Evolutionary conservation across 2,797 vertebrate genomes (phyloP), one percentile per base, ranked within the genome.

Genomic region (Alcedo atthis): DNA sequence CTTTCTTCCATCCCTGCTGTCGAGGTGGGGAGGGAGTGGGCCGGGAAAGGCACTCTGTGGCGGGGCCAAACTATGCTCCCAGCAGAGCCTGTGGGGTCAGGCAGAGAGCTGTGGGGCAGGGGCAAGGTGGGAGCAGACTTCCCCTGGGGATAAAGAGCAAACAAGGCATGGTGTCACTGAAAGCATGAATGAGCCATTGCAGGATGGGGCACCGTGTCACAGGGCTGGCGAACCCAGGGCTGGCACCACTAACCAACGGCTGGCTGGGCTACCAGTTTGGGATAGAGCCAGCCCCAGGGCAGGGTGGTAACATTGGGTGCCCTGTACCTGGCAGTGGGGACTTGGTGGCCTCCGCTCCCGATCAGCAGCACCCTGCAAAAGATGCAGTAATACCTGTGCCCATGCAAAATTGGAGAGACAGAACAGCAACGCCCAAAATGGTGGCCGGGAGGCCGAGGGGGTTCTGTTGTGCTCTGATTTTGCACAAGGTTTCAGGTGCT

Each of bases 341-440:
- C n/a, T 5, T 8, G 1, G 48, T 4, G 3, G 11, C 55, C 32
- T 33, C 53, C 2, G 3, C 18, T 49, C 19, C 78, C 8, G 45
- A 30, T 25, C 9, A 5, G 43, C 5, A 4, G n/a, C 2, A 0
- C 57, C 26, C 1, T 3, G 33, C 32, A 21, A 51, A 45, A 53
- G 45, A 24, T 55, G 42, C 26, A 21, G 59, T 61, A 26, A 35
- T 18, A 35, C 81, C 83, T 66, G 46, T 5, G 1, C 43, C 33
- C 1, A 0, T 74, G 55, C 25, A 79, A 86, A 94, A 90, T 81
- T 51, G 9, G 40, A 79, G 46, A 81, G 81, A 18, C 49, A 8
- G 66, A 54, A 51, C 5, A 32, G 18, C 54, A 71, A 64, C 24
- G 3, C 87, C 66, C 70, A 91, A 87, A 68, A 94, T 85, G 85